A percentile compares a stretch with the other conserved stretches of the same genome.
Evolutionary conservation across 2,113 vertebrate genomes (phyloP).

Genomic region (Varanus salvator): DNA sequence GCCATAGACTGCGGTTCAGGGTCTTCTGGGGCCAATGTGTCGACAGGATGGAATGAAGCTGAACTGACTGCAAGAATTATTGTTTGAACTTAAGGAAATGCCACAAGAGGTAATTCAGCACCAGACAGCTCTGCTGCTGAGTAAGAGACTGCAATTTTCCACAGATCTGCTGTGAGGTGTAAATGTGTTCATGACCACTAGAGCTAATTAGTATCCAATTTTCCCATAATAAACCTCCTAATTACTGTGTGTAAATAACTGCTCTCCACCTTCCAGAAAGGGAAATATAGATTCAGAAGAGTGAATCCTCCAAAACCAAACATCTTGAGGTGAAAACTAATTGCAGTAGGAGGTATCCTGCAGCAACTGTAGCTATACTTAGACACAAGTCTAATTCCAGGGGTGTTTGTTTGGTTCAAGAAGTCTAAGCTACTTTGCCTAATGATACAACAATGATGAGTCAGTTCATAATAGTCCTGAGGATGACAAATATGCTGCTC

Average conservation of each 20-base stretch:
- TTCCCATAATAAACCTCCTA: slow-evolving; percentile 46
- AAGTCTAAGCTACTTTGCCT: neutral
- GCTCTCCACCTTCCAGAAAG: neutral
- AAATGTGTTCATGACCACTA: neutral
- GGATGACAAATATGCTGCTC: neutral
- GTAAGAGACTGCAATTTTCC: neutral
- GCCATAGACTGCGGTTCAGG: slow-evolving; percentile 17
- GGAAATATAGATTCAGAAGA: neutral
- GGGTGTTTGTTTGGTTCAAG: too few species aligned
- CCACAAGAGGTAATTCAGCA: neutral
- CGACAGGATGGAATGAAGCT: slow-evolving; percentile 21
- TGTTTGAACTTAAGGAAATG: slow-evolving; percentile 22
- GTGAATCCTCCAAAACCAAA: neutral
- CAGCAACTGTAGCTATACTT: neutral
- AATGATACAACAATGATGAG: neutral
- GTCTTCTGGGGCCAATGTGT: slow-evolving; percentile 21
- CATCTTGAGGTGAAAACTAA: neutral
- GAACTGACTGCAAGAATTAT: slow-evolving; percentile 12
- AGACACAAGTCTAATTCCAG: neutral
- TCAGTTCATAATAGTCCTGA: neutral
- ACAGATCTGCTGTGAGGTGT: slow-evolving; percentile 12
- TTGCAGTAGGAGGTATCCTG: neutral
- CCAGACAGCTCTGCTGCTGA: slow-evolving; percentile 23
- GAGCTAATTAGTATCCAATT: slow-evolving; percentile 6
- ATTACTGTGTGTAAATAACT: neutral